phyloP scores from a whole-genome alignment of 2,888 invertebrate species.

The Phoenoteleia sp. region DNA sequence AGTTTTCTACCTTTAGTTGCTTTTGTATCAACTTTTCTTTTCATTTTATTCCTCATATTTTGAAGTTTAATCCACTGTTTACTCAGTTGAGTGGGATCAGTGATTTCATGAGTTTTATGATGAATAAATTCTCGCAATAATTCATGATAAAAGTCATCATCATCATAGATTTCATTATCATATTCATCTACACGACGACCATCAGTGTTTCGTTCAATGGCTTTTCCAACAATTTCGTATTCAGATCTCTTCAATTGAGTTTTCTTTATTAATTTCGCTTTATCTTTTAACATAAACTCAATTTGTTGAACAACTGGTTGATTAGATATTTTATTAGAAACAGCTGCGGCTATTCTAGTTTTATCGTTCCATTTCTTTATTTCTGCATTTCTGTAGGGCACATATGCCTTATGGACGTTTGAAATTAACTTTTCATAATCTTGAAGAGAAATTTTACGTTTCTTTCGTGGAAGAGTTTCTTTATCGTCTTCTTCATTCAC shows the following conservation, averaged over 20 bases:
- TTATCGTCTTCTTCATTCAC: constrained; percentile 86
- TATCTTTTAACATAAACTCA: constrained; percentile 94
- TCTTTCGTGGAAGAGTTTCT: constrained; percentile 45
- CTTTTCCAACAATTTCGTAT: constrained; percentile 90
- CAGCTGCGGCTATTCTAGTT: constrained; percentile 91
- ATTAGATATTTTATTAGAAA: constrained; percentile 89
- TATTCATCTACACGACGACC: constrained; percentile 88
- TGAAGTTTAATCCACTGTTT: constrained; percentile 97
- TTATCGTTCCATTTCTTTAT: constrained; percentile 99
- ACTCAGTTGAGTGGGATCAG: constrained; percentile 95
- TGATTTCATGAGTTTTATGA: constrained; percentile 94
- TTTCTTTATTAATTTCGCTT: constrained; percentile 91
- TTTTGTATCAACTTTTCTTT: constrained; percentile 96
- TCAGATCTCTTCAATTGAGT: constrained; percentile 94
- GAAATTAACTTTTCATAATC: constrained; percentile 89
- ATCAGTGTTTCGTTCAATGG: constrained; percentile 79
- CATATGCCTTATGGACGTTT: constrained; percentile 89
- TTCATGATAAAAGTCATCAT: constrained; percentile 99
- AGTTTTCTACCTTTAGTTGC: constrained; percentile 98
- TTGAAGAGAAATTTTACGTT: constrained; percentile 80
- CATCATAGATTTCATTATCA: constrained; percentile 96
- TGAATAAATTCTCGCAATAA: constrained; percentile 97
- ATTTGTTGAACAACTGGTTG: constrained; percentile 93
- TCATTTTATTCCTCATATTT: constrained; percentile 96
- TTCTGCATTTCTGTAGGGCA: constrained; percentile 91